Conservation (phyloP, 2,113 vertebrate genomes). For the Vidua macroura region DNA sequence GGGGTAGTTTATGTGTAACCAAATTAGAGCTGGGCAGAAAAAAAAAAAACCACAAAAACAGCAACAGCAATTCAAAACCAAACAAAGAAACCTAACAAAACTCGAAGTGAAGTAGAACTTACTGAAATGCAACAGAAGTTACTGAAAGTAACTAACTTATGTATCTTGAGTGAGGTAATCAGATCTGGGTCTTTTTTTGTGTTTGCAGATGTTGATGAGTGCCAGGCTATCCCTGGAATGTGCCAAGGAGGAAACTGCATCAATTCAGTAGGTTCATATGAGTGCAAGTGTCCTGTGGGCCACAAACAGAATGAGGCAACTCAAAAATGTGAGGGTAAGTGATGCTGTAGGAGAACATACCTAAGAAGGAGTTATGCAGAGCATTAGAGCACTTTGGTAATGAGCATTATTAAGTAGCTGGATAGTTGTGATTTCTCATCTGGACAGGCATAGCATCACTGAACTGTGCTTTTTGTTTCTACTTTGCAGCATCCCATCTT, state of each 20-base stretch:
- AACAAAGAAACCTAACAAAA: background rate
- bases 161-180: background rate
- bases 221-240: constrained; percentile 77
- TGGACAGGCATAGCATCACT: background rate
- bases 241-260: constrained; percentile 79
- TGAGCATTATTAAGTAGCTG: background rate
- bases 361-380: background rate
- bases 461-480: background rate
- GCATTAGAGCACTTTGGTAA: background rate
- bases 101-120: background rate
- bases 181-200: background rate
- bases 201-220: constrained; percentile 79
- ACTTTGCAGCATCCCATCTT: background rate
- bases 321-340: constrained; percentile 79
- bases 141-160: background rate
- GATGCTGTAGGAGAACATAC: background rate
- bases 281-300: constrained; percentile 77
- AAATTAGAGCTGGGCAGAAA: background rate
- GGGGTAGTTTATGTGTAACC: background rate
- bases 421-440: background rate
- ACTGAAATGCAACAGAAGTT: background rate
- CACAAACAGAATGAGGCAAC: constrained; percentile 73
- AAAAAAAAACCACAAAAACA: background rate
- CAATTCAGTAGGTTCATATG: constrained; percentile 76
- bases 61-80: background rate